Evolutionary conservation across 2,113 vertebrate genomes (phyloP), one percentile per base, ranked within the genome.

Genomic region (Atractosteus spatula): DNA sequence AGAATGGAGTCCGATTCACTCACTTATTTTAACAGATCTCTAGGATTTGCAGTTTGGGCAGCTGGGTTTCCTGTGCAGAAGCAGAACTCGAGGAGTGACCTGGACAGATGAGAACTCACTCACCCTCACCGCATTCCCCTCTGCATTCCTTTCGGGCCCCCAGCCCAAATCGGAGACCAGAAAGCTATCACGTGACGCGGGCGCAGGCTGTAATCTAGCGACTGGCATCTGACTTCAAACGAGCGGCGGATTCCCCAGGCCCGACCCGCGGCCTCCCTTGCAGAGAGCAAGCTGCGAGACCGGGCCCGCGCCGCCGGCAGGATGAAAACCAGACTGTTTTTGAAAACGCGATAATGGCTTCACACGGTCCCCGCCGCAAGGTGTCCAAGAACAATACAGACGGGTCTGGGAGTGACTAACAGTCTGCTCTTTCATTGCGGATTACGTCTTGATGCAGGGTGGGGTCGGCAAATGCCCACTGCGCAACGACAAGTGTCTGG

Each of bases 321-420:
- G 57, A 69, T 68, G 73, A 78, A 71, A 78, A 6, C 29, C 76
- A 71, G 70, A 75, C 68, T 77, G 84, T 83, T 75, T 74, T 59
- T 65, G 41, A 65, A 65, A 80, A 77, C 68, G 78, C 77, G 74
- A 65, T 47, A 73, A 77, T 77, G 17, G n/a, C 29, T 75, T 68
- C 64, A 62, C 72, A 66, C 64, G 72, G 64, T 14, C 67, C 74
- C 66, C 61, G 76, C 70, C 80, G 76, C 77, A 51, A 76, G 78
- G 74, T 76, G 68, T 91, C 92, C 91, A 94, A 95, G 80, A 92
- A 86, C 87, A 93, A 94, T 88, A 70, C 86, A 81, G 81, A 85
- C 85, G 73, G 79, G 76, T 73, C 83, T 66, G 86, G 81, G 85
- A 84, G 86, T 93, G 89, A 93, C 87, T 92, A 91, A 92, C 83